Percentiles rank a stretch among this genome's conserved stretches.
Evolutionary conservation across 2,113 vertebrate genomes (phyloP).

Genomic region (Hippocampus comes): DNA sequence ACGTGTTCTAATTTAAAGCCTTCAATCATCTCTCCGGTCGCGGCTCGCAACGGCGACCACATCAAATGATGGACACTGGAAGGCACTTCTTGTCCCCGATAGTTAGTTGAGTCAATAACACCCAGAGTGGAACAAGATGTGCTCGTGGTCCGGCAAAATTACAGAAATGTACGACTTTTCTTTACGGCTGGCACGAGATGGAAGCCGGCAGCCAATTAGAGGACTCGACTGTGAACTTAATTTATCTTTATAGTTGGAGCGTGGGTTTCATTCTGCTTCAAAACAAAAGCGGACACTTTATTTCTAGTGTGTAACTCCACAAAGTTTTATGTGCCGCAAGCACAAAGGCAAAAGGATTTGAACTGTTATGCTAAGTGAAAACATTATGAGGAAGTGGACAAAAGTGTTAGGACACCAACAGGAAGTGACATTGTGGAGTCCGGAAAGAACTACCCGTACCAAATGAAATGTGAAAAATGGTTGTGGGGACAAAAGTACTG

Average conservation of each 20-base stretch:
- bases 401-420: no score
- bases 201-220: constrained; percentile 46
- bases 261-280: neutral
- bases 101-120: constrained; percentile 49
- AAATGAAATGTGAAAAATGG: no score
- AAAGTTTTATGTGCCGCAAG: no score
- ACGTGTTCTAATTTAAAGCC: constrained; percentile 54
- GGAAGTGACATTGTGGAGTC: no score
- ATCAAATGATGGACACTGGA: constrained; percentile 39
- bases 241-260: neutral
- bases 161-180: constrained; percentile 46
- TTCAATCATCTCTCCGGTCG: constrained; percentile 16
- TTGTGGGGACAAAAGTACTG: no score
- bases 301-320: no score
- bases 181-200: constrained; percentile 33
- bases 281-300: no score
- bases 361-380: no score
- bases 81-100: constrained; percentile 33
- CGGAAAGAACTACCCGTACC: no score
- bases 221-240: constrained; percentile 36
- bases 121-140: constrained; percentile 37
- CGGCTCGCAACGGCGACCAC: constrained; percentile 39
- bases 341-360: no score
- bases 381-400: no score
- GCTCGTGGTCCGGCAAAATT: constrained; percentile 2